phyloP scores from a whole-genome alignment of 2,113 vertebrate genomes.

The Seriola quinqueradiata region DNA sequence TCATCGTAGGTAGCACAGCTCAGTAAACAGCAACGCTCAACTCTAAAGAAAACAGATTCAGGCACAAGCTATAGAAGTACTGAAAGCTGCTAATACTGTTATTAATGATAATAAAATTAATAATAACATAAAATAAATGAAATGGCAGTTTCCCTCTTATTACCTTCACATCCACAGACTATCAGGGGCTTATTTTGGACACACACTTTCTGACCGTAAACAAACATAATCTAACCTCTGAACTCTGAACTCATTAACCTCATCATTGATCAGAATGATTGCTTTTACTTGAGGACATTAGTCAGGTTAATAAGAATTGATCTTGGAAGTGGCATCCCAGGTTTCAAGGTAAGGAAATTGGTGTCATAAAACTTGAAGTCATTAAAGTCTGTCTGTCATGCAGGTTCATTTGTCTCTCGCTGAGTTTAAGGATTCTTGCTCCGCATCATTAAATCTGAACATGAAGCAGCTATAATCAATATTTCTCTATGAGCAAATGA shows the following conservation, averaged over 20 bases:
- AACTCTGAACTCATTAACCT: constrained; percentile 4
- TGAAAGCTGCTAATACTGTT: too few species aligned
- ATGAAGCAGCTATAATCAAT: neutral
- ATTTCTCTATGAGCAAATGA: neutral
- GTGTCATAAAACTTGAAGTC: constrained; percentile 19
- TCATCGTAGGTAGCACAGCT: too few species aligned
- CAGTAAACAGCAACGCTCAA: too few species aligned
- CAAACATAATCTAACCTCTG: too few species aligned
- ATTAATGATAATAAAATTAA: too few species aligned
- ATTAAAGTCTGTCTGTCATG: neutral
- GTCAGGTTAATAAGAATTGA: constrained; percentile 39
- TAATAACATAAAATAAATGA: too few species aligned
- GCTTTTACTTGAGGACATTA: constrained; percentile 3
- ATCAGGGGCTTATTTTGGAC: too few species aligned
- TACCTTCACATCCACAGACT: too few species aligned
- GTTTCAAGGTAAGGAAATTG: neutral
- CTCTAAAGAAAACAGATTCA: too few species aligned
- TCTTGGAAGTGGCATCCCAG: neutral
- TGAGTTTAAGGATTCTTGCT: neutral
- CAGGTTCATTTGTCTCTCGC: neutral
- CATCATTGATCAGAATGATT: constrained; percentile 26
- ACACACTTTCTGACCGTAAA: too few species aligned
- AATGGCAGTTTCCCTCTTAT: too few species aligned
- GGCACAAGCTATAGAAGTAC: too few species aligned
- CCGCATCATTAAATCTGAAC: neutral